phyloP scores from a whole-genome alignment of 2,113 vertebrate genomes.

The Ochotona curzoniae region DNA sequence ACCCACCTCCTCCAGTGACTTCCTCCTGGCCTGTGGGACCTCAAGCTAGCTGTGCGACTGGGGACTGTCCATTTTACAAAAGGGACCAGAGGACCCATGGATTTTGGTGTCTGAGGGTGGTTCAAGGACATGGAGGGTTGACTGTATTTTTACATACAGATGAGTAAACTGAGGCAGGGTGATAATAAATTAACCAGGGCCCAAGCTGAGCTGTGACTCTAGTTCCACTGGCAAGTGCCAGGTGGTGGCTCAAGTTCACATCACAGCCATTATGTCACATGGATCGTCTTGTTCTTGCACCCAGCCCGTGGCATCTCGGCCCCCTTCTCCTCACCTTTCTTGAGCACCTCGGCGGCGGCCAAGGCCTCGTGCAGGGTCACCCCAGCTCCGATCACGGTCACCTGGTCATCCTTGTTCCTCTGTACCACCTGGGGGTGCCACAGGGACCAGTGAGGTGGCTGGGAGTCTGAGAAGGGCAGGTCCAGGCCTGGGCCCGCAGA shows the following conservation, averaged over 20 bases:
- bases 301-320: fast-evolving
- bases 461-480: no score
- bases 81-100: no score
- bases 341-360: conserved; percentile 93
- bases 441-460: not conserved
- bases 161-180: not conserved
- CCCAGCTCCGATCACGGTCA: conserved; percentile 94
- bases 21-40: not conserved
- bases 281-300: not conserved
- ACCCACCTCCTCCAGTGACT: no score
- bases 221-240: no score
- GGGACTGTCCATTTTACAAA: not conserved
- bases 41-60: no score
- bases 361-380: conserved; percentile 95
- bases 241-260: not conserved
- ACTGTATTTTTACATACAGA: no score
- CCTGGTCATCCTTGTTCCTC: conserved; percentile 95
- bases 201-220: not conserved
- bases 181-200: not conserved
- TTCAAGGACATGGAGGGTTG: no score
- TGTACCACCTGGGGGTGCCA: conserved; percentile 89
- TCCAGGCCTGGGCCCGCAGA: no score
- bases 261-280: no score
- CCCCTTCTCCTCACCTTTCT: conserved; percentile 89
- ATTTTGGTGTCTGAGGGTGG: no score